Conservation (phyloP, 2,797 vertebrate species). For the Anguilla anguilla region DNA sequence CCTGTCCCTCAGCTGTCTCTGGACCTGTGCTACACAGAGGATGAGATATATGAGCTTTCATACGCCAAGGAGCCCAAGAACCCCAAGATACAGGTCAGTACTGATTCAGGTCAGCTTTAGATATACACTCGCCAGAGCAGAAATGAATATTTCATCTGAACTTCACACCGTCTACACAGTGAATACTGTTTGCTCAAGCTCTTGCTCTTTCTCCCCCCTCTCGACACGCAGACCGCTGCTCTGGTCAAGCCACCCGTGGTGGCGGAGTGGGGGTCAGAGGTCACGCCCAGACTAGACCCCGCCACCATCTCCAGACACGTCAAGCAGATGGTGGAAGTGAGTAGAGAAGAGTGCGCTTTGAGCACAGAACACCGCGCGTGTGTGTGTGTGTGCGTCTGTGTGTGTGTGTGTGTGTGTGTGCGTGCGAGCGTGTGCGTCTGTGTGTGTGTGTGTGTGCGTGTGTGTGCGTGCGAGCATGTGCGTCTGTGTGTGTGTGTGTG, state of each 20-base stretch:
- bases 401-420: not conserved
- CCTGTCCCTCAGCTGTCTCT: conserved; percentile 78
- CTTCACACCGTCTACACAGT: not conserved
- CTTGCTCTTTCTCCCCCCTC: conserved; percentile 16
- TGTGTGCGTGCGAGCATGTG: too few species aligned
- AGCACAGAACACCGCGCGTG: not conserved
- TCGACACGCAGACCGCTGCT: conserved; percentile 70
- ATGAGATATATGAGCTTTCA: conserved; percentile 91
- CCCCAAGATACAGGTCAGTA: conserved; percentile 83
- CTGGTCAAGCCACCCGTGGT: conserved; percentile 80
- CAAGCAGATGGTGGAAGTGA: conserved; percentile 89
- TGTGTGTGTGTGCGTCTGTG: not conserved
- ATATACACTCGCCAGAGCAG: not conserved
- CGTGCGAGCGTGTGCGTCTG: too few species aligned
- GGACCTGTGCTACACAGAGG: conserved; percentile 89
- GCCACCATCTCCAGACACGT: conserved; percentile 83
- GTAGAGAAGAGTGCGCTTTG: conserved; percentile 47
- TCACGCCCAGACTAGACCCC: conserved; percentile 78
- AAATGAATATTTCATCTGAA: not conserved
- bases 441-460: too few species aligned
- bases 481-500: too few species aligned
- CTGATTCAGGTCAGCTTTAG: not conserved
- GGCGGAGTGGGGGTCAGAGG: conserved; percentile 83
- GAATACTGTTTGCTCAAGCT: conserved; percentile 24
- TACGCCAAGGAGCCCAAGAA: conserved; percentile 88